These are phyloP conservation scores for Dicycla oo DNA, from an alignment of 2,888 invertebrate species.

Conservation along the genomic window DNA sequence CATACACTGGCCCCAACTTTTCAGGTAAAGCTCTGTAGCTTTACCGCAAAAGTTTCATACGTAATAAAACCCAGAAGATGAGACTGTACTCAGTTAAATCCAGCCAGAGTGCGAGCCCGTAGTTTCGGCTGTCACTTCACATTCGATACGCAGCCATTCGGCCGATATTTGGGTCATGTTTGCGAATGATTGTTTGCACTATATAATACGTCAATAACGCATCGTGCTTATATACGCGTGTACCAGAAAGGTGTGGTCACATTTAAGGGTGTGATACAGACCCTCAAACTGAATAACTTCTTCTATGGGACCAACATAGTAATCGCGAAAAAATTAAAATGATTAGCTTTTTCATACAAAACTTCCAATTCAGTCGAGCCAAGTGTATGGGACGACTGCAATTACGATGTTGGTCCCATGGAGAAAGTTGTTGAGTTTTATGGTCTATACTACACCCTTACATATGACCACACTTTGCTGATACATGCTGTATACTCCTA, in stretches of 20 bases:
- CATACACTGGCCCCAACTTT: constrained; percentile 13
- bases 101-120: background rate
- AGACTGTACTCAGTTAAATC: constrained; percentile 1
- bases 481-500: too few relatives aligned
- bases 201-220: background rate
- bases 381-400: too few relatives aligned
- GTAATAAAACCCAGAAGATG: constrained; percentile 16
- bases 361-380: too few relatives aligned
- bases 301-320: too few relatives aligned
- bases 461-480: too few relatives aligned
- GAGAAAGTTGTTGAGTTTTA: too few relatives aligned
- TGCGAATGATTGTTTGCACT: constrained; percentile 18
- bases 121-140: background rate
- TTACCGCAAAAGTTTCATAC: background rate
- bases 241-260: background rate
- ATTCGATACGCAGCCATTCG: background rate
- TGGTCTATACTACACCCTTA: too few relatives aligned
- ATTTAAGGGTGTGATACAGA: background rate
- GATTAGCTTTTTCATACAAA: too few relatives aligned
- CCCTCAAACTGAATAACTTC: background rate
- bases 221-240: background rate
- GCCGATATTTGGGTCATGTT: constrained; percentile 23
- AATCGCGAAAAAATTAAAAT: too few relatives aligned
- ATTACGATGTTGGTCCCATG: too few relatives aligned
- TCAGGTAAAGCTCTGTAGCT: constrained; percentile 17